phyloP scores from a whole-genome alignment of 1,140 invertebrate species.

The Euura saliciscinereae region DNA sequence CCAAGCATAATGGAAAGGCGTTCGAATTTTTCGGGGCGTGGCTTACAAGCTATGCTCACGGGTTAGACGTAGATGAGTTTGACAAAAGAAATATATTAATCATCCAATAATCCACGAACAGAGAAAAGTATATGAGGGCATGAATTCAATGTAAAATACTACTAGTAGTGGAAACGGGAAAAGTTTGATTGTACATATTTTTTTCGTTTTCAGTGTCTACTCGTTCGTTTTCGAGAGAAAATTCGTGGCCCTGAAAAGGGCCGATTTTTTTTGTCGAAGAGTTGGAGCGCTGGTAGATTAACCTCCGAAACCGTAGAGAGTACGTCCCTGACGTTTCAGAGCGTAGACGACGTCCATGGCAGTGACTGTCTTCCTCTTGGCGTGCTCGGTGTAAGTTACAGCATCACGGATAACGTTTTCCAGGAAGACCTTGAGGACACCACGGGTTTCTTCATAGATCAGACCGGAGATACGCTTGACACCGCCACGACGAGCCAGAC shows the following conservation, averaged over 20 bases:
- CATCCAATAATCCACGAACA: too few species aligned
- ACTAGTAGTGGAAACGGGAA: too few species aligned
- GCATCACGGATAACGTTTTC: slow-evolving; percentile 84
- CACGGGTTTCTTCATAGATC: slow-evolving; percentile 65
- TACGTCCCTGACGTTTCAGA: slow-evolving; percentile 80
- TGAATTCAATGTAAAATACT: too few species aligned
- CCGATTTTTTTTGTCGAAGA: slow-evolving; percentile 59
- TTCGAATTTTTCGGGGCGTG: too few species aligned
- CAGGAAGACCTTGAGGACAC: slow-evolving; percentile 79
- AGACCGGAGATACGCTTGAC: slow-evolving; percentile 68
- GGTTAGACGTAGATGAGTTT: too few species aligned
- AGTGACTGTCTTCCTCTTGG: slow-evolving; percentile 83
- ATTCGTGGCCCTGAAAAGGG: slow-evolving; percentile 43
- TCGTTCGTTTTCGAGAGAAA: neutral
- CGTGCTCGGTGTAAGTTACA: slow-evolving; percentile 84
- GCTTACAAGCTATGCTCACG: too few species aligned
- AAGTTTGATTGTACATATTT: too few species aligned
- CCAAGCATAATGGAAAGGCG: too few species aligned
- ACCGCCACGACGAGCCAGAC: slow-evolving; percentile 66
- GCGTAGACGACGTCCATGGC: slow-evolving; percentile 90
- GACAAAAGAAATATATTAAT: too few species aligned
- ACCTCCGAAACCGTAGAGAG: slow-evolving; percentile 69
- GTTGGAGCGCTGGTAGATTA: slow-evolving; percentile 70
- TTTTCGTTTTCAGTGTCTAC: too few species aligned
- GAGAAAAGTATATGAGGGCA: too few species aligned